Percentiles rank a stretch among this genome's conserved stretches.
phyloP scores from a whole-genome alignment of 2,888 invertebrate genomes.

The Ophioninae sp. region DNA sequence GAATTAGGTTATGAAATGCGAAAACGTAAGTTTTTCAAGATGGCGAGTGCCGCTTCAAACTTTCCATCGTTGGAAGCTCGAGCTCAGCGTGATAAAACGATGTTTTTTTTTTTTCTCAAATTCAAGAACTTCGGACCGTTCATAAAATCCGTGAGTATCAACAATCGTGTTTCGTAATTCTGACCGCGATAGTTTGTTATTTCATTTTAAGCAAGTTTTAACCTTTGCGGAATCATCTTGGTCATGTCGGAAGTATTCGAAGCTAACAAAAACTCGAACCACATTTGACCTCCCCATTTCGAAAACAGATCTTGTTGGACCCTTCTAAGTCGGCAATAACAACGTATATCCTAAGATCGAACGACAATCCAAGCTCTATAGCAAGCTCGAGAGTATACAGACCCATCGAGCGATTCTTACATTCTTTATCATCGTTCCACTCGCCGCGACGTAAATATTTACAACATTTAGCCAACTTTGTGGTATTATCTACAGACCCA shows the following conservation, averaged over 20 bases:
- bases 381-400: not conserved
- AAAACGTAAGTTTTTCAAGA: too few relatives aligned
- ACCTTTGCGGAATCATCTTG: not conserved
- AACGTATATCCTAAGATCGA: not conserved
- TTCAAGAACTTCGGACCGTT: too few relatives aligned
- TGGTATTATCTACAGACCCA: not conserved
- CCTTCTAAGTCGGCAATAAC: not conserved
- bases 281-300: not conserved
- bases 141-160: too few relatives aligned
- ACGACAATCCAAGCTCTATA: not conserved
- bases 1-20: too few relatives aligned
- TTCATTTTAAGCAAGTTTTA: not conserved
- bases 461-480: conserved; percentile 37
- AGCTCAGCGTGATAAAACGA: too few relatives aligned
- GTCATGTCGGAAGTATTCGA: too few relatives aligned
- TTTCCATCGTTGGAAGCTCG: too few relatives aligned
- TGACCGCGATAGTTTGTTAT: not conserved
- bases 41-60: too few relatives aligned
- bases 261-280: not conserved
- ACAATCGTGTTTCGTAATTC: not conserved
- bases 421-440: conserved; percentile 3
- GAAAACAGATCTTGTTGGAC: conserved; percentile 2
- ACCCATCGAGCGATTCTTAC: not conserved
- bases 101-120: too few relatives aligned
- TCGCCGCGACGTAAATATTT: conserved; percentile 46